Conservation (phyloP, 53 echinoderm and acorn worm species). For the Mesocentrotus franciscanus region DNA sequence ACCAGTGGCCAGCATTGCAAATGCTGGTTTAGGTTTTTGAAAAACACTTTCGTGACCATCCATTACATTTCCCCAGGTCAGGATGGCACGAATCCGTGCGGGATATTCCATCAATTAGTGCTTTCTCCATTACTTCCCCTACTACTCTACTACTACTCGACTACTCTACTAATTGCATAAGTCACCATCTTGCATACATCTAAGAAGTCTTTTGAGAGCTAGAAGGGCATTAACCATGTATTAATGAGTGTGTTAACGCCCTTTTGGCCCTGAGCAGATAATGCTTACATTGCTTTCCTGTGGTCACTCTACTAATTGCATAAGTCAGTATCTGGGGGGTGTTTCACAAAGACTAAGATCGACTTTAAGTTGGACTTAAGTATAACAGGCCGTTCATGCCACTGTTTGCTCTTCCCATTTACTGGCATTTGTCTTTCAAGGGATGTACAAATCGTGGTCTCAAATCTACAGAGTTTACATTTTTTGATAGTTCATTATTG, state of each 20-base stretch:
- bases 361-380: too few species aligned
- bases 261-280: too few species aligned
- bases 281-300: background rate
- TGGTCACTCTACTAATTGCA: slow-evolving; percentile 24
- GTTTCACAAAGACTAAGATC: too few species aligned
- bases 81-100: background rate
- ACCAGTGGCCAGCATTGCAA: background rate
- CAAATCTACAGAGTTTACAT: too few species aligned
- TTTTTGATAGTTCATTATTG: too few species aligned
- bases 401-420: too few species aligned
- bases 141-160: background rate
- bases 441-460: too few species aligned
- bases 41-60: background rate
- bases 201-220: background rate
- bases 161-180: slow-evolving; percentile 28
- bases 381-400: too few species aligned
- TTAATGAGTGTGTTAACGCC: too few species aligned
- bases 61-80: background rate
- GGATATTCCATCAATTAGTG: slow-evolving; percentile 46
- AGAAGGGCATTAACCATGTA: too few species aligned
- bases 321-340: background rate
- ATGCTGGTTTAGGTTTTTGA: background rate
- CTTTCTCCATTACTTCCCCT: slow-evolving; percentile 2
- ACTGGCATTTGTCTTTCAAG: too few species aligned
- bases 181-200: slow-evolving; percentile 28